Evolutionary conservation across 2,113 vertebrate species (phyloP), one percentile per base, ranked within the genome.

Genomic region (Vidua macroura): DNA sequence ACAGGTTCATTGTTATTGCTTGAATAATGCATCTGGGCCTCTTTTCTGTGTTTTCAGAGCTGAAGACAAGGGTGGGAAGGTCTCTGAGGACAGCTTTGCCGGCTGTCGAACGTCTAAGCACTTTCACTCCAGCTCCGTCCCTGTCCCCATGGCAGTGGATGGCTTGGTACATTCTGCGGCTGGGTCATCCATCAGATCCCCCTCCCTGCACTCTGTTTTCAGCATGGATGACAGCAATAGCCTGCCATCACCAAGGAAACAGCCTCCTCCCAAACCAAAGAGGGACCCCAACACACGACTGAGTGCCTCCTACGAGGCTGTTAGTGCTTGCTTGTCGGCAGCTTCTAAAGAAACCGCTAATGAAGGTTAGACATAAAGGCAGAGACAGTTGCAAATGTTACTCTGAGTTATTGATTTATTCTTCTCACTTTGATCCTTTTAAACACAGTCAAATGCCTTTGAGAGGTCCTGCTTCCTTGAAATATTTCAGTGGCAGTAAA

Each of bases 181-280:
- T 39, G 98, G 97, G 60, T 97, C 98, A n/a, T 97, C 98, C 93
- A 94, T 98, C 96, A 99, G 98, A 96, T 97, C 98, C 41, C 97
- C 98, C 48, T 98, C 99, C 73, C 97, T 98, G 95, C 98, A 98
- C 94, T 97, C 97, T 1, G 96, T 98, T 92, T 97, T 98, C 95
- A 97, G 97, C 95, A 97, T 94, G 77, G 98, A 99, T 2, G 99
- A 99, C 1, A 97, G 96, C 95, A 92, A 44, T 55, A 92, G 97
- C 92, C 97, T 98, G 72, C 98, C 98, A 7, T 99, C 99, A 19
- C 99, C 99, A 93, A 97, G 99, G 96, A 99, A 99, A 98, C 99
- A 99, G 93, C 99, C 99, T 96, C 99, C 99, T 41, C 99, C 99
- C 63, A 99, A 99, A 96, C 99, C 99, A 89, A 99, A 99, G 98